Evolutionary conservation across 2,113 vertebrate species (phyloP).

Genomic region (Periophthalmodon schlosseri): DNA sequence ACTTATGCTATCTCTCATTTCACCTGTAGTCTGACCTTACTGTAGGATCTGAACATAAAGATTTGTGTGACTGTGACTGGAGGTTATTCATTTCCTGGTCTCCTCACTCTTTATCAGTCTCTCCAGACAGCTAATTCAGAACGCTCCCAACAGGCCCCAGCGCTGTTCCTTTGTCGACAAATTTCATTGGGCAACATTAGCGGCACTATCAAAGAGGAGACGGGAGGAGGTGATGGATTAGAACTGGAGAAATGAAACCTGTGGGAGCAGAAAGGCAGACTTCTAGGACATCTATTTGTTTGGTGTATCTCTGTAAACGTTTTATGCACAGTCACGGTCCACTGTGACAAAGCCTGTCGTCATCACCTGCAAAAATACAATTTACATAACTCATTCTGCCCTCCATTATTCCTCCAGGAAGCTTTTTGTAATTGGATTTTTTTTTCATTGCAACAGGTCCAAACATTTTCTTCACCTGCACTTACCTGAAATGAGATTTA

Average conservation of each 20-base stretch:
- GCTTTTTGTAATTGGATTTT: constrained; percentile 61
- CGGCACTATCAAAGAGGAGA: constrained; percentile 52
- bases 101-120: constrained; percentile 23
- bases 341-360: constrained; percentile 32
- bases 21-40: constrained; percentile 14
- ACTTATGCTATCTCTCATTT: not conserved
- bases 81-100: constrained; percentile 49
- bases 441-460: constrained; percentile 35
- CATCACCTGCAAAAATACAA: constrained; percentile 48
- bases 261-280: constrained; percentile 30
- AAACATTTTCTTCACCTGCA: constrained; percentile 51
- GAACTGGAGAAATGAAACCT: constrained; percentile 60
- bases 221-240: constrained; percentile 61
- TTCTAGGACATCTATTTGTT: constrained; percentile 11
- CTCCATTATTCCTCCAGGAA: constrained; percentile 61
- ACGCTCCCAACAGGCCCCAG: constrained; percentile 45
- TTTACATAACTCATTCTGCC: constrained; percentile 69
- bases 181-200: constrained; percentile 74
- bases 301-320: constrained; percentile 32
- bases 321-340: constrained; percentile 47
- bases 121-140: constrained; percentile 63
- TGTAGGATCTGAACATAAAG: constrained; percentile 63
- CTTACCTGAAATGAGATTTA: constrained; percentile 63
- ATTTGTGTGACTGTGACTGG: constrained; percentile 62
- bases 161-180: constrained; percentile 63